These are phyloP conservation scores for Agrochola circellaris DNA, from an alignment of 2,888 invertebrate genomes.

Conservation along the genomic window DNA sequence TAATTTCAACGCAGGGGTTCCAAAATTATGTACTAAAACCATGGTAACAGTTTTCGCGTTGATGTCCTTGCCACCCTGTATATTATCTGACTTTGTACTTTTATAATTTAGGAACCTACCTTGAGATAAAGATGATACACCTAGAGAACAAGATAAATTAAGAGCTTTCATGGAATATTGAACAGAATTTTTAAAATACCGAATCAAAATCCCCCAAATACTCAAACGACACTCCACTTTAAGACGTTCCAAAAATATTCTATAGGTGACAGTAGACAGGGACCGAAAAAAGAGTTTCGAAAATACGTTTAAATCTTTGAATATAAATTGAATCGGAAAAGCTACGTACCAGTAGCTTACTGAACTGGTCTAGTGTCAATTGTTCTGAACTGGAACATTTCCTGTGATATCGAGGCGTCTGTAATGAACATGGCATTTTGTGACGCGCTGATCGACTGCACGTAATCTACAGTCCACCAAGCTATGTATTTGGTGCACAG, in stretches of 20 bases:
- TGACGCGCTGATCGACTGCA: background rate
- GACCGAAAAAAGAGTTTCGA: too few species aligned
- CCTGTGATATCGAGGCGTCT: background rate
- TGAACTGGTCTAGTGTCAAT: background rate
- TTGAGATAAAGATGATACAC: background rate
- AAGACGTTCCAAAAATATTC: too few species aligned
- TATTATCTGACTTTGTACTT: background rate
- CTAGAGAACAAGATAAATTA: background rate
- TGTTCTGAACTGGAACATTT: background rate
- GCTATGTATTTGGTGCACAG: background rate
- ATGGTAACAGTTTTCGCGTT: too few species aligned
- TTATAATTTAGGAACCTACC: background rate
- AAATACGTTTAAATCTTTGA: background rate
- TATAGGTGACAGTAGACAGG: too few species aligned
- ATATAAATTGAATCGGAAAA: slow-evolving; percentile 8
- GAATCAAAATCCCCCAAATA: background rate
- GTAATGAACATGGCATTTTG: background rate
- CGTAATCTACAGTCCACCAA: background rate
- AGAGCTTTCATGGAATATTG: background rate
- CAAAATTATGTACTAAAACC: too few species aligned
- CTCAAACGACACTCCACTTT: background rate
- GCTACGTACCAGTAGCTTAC: background rate
- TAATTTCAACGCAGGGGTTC: too few species aligned
- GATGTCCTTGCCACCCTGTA: background rate
- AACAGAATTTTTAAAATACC: background rate